Percentiles rank a stretch among this genome's conserved stretches.
Conservation (phyloP, 1,140 invertebrate species). For the Dinothrombium tinctorium region DNA sequence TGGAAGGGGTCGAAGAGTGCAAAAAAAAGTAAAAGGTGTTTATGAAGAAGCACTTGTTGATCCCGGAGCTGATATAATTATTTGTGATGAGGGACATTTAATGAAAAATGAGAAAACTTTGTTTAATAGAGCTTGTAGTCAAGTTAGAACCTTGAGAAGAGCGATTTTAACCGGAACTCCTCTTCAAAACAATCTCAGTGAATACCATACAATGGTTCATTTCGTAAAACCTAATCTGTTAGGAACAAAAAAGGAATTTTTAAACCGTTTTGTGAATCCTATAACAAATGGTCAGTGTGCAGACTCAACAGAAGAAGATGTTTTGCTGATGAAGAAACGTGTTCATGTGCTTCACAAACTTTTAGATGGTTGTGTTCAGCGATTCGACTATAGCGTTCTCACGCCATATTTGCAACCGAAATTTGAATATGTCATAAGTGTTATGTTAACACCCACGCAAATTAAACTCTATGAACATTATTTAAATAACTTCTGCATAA, state of each 20-base stretch:
- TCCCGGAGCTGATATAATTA: slow-evolving; percentile 37
- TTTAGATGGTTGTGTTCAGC: slow-evolving; percentile 72
- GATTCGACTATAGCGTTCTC: slow-evolving; percentile 62
- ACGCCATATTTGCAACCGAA: slow-evolving; percentile 68
- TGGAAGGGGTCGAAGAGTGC: slow-evolving; percentile 26
- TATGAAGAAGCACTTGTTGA: slow-evolving; percentile 35
- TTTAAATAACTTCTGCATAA: slow-evolving; percentile 4
- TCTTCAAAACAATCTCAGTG: slow-evolving; percentile 75
- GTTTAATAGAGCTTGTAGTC: slow-evolving; percentile 67
- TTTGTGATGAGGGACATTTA: slow-evolving; percentile 85
- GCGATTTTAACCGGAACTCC: slow-evolving; percentile 89
- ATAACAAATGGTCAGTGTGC: slow-evolving; percentile 10
- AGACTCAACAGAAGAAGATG: slow-evolving; percentile 34
- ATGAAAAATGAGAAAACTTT: slow-evolving; percentile 71
- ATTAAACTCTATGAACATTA: slow-evolving; percentile 33
- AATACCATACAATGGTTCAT: slow-evolving; percentile 91
- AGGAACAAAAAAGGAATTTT: slow-evolving; percentile 77
- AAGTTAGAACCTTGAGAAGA: slow-evolving; percentile 53
- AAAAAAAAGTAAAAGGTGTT: too few species aligned
- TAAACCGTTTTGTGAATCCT: slow-evolving; percentile 45
- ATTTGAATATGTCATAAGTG: slow-evolving; percentile 68
- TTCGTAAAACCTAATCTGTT: slow-evolving; percentile 72
- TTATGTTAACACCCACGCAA: slow-evolving; percentile 65
- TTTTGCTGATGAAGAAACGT: slow-evolving; percentile 49
- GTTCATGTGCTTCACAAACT: slow-evolving; percentile 71